Evolutionary conservation across 1,140 invertebrate species (phyloP), one percentile per base, ranked within the genome.

Genomic region (Cotesia vestalis): DNA sequence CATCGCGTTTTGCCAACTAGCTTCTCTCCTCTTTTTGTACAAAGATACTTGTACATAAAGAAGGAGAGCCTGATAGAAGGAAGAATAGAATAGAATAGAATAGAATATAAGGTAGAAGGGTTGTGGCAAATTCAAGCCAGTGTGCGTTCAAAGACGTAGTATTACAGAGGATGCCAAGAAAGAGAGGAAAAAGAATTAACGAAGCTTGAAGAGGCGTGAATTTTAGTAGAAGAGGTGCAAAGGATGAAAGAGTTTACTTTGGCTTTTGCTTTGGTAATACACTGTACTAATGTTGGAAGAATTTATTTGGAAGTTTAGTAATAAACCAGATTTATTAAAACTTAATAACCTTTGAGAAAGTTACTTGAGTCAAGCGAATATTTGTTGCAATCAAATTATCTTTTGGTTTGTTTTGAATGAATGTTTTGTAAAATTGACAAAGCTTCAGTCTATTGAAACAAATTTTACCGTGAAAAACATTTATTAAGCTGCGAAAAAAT

Each of bases 181-280:
- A 64, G 62, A 64, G 46, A 40, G 35, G 17, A 11, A 71, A 27
- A 71, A 53, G 52, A 63, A 70, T 70, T 60, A 52, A 70, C 8
- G 14, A 55, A 14, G 59, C 59, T 61, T 17, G 27, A 52, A 62
- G 55, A 62, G 68, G 59, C 36, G 55, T 60, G 36, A n/a, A 59
- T 53, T 27, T 36, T 70, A 36, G 63, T 27, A 72, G 51, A 60
- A 61, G 55, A 14, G 46, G 27, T 40, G 53, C 11, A 9, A 46
- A 46, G 40, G 40, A 46, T 46, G 11, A 46, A 46, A 46, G 40
- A 46, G 40, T 46, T 46, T 9, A 14, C 17, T 73, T 55, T 66
- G 11, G 40, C 55, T 9, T 52, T 38, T 46, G 34, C 17, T 11
- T 59, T 69, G 55, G 57, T 27, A 69, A 62, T 70, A 67, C 20